Base-by-base conservation (phyloP, 2,888 invertebrate genomes). In the Dendrolimus pini region DNA sequence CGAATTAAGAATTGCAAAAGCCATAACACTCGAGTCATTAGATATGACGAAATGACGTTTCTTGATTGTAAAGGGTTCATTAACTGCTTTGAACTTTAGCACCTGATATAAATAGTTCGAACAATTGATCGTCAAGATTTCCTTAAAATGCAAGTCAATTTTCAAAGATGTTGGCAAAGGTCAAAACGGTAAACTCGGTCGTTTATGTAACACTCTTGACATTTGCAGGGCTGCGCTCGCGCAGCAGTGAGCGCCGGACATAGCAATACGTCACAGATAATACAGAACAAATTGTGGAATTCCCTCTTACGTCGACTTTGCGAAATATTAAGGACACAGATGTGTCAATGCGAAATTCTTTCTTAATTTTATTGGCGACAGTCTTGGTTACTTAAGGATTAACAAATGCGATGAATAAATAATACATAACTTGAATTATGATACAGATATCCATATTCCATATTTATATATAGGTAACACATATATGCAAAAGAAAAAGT, bases 161-260 rank as follows among this genome's bases (percentile, higher is more conserved):
- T 76, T 75, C 77, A 81, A 82, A 81, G 79, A 77, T 74, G 70
- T 78, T 78, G 74, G 72, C 75, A 82, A 83, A 85, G 82, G 82
- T 82, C 75, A 75, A 61, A 65, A 61, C 65, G 63, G 74, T 76
- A 72, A 61, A 75, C 67, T 74, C 68, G 74, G 69, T 66, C 67
- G 66, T 69, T 85, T 83, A 81, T 77, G 80, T 83, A 85, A 87
- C 72, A 74, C 69, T 80, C 77, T 77, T 80, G 80, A 82, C 84
- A 85, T 86, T 86, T 85, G 72, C 72, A 78, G 77, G 82, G 79
- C 68, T 47, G 47, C 47, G 47, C 47, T 12, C 9, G 9, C 9
- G 47, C 47, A 47, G 9, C 3, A 47, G 47, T 9, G 47, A 47
- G 7, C 47, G 47, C 47, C 62, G 61, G 62, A 58, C 61, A 55